A percentile compares a stretch with the other conserved stretches of the same genome.
These are phyloP conservation scores for Pararge aegeria DNA, from an alignment of 1,140 invertebrate genomes.

Conservation along the genomic window DNA sequence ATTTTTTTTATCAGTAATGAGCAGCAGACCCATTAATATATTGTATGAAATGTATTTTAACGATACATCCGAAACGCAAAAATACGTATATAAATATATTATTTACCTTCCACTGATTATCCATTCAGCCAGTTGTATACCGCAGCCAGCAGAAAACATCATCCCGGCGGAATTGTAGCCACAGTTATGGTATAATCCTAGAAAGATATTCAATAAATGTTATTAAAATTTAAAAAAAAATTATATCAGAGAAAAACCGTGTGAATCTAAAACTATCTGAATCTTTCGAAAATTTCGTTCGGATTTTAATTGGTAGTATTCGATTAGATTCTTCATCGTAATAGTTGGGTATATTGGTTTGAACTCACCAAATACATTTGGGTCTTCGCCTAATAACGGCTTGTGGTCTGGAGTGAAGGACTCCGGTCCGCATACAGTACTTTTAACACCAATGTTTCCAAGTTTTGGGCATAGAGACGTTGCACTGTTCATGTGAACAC, in stretches of 20 bases:
- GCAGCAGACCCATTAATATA: too few relatives aligned
- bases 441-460: slow-evolving; percentile 88
- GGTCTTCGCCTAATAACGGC: slow-evolving; percentile 88
- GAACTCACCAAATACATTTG: slow-evolving; percentile 76
- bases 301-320: too few relatives aligned
- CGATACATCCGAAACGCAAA: too few relatives aligned
- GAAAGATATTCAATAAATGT: slow-evolving; percentile 12
- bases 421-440: slow-evolving; percentile 91
- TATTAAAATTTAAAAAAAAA: background rate
- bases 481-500: slow-evolving; percentile 86
- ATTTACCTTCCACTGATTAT: slow-evolving; percentile 85
- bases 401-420: slow-evolving; percentile 95
- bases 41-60: too few relatives aligned
- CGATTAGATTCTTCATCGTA: too few relatives aligned
- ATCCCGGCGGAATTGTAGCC: slow-evolving; percentile 95
- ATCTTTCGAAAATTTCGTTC: too few relatives aligned
- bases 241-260: too few relatives aligned
- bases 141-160: slow-evolving; percentile 93
- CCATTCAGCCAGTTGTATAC: slow-evolving; percentile 91
- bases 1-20: too few relatives aligned
- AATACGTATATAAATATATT: too few relatives aligned
- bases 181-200: slow-evolving; percentile 89
- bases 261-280: too few relatives aligned
- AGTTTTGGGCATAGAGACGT: slow-evolving; percentile 87
- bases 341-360: too few relatives aligned